A percentile compares a stretch with the other conserved stretches of the same genome.
Conservation (phyloP, 2,113 vertebrate genomes). For the Aythya baeri region DNA sequence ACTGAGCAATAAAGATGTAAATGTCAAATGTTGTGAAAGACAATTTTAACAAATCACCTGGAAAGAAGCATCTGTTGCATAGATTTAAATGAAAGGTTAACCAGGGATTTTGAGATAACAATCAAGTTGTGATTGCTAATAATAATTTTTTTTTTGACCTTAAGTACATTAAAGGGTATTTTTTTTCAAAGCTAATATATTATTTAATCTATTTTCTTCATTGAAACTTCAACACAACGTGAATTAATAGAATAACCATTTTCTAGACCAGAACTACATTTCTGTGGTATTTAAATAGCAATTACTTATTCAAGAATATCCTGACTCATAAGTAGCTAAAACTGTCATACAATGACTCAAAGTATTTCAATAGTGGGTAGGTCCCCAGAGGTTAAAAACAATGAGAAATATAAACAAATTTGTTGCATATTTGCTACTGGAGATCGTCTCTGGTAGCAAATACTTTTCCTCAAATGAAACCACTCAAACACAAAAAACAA, state of each 20-base stretch:
- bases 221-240: not conserved
- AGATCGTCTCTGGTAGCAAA: not conserved
- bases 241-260: not conserved
- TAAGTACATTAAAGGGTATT: not conserved
- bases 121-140: not conserved
- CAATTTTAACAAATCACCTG: not conserved
- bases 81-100: not conserved
- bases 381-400: not conserved
- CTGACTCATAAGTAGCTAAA: not conserved
- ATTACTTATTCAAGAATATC: not conserved
- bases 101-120: not conserved
- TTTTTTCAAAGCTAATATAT: not conserved
- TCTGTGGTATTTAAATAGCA: not conserved
- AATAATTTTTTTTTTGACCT: not conserved
- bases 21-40: not conserved
- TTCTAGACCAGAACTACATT: not conserved
- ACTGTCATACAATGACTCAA: not conserved
- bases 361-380: not conserved
- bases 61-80: not conserved
- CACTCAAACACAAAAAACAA: not conserved
- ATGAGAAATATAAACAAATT: not conserved
- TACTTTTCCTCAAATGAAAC: not conserved
- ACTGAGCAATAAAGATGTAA: not conserved
- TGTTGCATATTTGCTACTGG: not conserved
- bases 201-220: not conserved